Conservation (phyloP, 1,140 invertebrate species). For the Sminthurinus signatus region DNA sequence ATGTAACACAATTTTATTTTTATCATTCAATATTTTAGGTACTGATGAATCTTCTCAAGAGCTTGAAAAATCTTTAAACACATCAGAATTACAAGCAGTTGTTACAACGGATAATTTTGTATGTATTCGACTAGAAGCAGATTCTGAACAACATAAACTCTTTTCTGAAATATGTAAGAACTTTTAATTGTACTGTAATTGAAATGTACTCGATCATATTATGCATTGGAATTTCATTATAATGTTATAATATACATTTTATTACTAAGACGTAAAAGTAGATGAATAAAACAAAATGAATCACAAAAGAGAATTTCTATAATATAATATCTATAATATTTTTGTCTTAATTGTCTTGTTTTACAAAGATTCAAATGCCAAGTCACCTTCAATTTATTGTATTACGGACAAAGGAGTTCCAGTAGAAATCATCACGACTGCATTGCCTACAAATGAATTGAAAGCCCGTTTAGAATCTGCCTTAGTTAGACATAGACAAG, state of each 20-base stretch:
- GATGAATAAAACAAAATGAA: too few relatives aligned
- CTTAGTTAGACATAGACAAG: conserved; percentile 13
- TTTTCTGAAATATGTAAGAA: conserved; percentile 75
- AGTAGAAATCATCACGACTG: conserved; percentile 23
- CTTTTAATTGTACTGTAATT: too few relatives aligned
- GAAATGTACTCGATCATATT: too few relatives aligned
- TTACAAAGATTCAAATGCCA: conserved; percentile 35
- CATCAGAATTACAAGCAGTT: conserved; percentile 50
- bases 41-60: conserved; percentile 59
- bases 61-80: conserved; percentile 54
- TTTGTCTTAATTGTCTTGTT: too few relatives aligned
- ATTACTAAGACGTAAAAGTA: too few relatives aligned
- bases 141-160: conserved; percentile 63
- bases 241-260: not conserved
- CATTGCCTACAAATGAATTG: conserved; percentile 12
- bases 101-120: conserved; percentile 58
- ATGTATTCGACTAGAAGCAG: conserved; percentile 63
- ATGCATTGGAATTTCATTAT: not conserved
- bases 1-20: not conserved
- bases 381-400: conserved; percentile 31
- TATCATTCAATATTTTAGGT: conserved; percentile 49
- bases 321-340: too few relatives aligned
- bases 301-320: too few relatives aligned
- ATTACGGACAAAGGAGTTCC: conserved; percentile 27
- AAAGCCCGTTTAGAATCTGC: conserved; percentile 22